Evolutionary conservation across 1,140 invertebrate species (phyloP), one percentile per base, ranked within the genome.

Genomic region (Brachionus koreanus): DNA sequence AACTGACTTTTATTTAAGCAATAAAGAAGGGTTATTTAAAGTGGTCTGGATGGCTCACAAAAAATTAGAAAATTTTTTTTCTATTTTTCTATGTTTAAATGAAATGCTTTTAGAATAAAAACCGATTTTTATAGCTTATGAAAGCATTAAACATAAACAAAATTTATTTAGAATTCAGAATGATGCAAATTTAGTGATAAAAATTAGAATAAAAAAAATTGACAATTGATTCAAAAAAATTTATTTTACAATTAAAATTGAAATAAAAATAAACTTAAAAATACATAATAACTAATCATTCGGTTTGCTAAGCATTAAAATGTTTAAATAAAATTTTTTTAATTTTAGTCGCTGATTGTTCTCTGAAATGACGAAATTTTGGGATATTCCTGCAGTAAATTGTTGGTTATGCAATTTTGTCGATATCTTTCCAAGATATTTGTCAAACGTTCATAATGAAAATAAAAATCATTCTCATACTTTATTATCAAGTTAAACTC

Each of bases 401-500:
- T 74, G 29, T 33, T 74, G 19, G 9, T 74, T 25, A 25, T 1
- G 23, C 25, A 46, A 12, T 74, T 25, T 25, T 13, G 42, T 6
- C 43, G 39, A 5, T 25, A 46, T 12, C 33, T 74, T 25, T 74
- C 69, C 7, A 74, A 25, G 29, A 23, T 33, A 12, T 46, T 74
- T 3, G 25, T n/a, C 12, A 74, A 33, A 13, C 69, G 39, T 9
- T 74, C 69, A 46, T 74, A 74, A 43, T 74, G 69, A 74, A 42
- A 46, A 9, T 25, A 74, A 74, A 79, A 79, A 4, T 79, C 76
- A 25, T 37, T 39, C 25, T 79, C 76, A 19, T 79, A 79, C 7
- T 79, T 79, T 13, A 79, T 19, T 9, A 79, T 29, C 65, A 98
- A 90, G 29, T 94, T 93, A 88, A 98, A 98, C 88, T 98, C 95